Percentiles rank a stretch among this genome's conserved stretches.
Conservation (phyloP, 2,113 vertebrate genomes). For the Thermophis baileyi region DNA sequence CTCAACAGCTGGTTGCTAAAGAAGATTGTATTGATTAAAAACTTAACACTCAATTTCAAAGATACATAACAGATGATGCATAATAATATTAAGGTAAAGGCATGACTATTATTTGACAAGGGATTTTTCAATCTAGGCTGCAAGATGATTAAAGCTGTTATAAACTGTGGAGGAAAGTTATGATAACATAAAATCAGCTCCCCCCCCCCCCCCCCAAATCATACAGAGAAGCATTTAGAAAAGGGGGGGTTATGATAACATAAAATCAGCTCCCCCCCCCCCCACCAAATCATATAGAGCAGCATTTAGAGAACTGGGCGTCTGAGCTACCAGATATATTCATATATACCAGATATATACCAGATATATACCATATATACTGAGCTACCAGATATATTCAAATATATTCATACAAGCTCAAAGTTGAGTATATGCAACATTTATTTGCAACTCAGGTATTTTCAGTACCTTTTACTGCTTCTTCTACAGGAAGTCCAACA, state of each 20-base stretch:
- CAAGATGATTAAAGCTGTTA: neutral
- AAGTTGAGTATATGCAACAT: neutral
- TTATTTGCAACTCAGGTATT: neutral
- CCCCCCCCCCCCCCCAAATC: no score
- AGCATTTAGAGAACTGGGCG: neutral
- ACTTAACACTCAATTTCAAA: neutral
- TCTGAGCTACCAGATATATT: neutral
- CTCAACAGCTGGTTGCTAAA: neutral
- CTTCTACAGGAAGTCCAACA: constrained; percentile 92
- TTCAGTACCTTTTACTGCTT: constrained; percentile 88
- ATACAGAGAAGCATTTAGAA: no score
- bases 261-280: neutral
- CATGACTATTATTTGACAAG: neutral
- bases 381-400: neutral
- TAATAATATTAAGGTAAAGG: neutral
- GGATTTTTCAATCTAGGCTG: neutral
- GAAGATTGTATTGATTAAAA: neutral
- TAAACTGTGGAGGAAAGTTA: neutral
- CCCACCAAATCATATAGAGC: neutral
- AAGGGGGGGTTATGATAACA: no score
- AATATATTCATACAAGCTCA: neutral
- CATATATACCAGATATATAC: neutral
- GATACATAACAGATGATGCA: neutral
- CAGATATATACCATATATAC: no score
- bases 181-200: neutral